Conservation (phyloP, 2,797 vertebrate species). For the Oryzias dopingdopingensis region DNA sequence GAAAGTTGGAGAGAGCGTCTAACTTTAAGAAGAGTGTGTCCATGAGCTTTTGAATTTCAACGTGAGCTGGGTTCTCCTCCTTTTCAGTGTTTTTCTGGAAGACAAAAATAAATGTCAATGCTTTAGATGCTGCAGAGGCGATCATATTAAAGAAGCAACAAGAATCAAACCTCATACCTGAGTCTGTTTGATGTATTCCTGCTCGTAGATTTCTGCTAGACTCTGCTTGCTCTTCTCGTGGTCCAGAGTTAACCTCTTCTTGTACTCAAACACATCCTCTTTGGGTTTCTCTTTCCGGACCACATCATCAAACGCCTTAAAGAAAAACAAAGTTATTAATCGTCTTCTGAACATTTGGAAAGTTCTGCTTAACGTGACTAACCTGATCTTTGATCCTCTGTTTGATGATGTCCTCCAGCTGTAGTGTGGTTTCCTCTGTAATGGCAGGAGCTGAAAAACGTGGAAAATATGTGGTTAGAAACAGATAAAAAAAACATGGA, state of each 20-base stretch:
- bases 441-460: slow-evolving; percentile 83
- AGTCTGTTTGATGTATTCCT: slow-evolving; percentile 90
- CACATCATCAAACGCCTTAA: slow-evolving; percentile 93
- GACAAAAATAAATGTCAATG: neutral
- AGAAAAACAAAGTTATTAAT: neutral
- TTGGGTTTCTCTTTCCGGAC: slow-evolving; percentile 94
- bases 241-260: slow-evolving; percentile 91
- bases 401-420: slow-evolving; percentile 95
- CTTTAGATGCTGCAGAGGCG: neutral
- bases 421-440: slow-evolving; percentile 93
- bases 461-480: slow-evolving; percentile 1
- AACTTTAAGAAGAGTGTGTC: slow-evolving; percentile 91
- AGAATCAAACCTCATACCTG: slow-evolving; percentile 77
- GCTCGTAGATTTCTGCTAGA: slow-evolving; percentile 94
- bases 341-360: neutral
- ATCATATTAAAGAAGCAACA: neutral
- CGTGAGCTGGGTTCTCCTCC: slow-evolving; percentile 89
- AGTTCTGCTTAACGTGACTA: neutral
- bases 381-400: slow-evolving; percentile 97
- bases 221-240: slow-evolving; percentile 98
- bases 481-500: no score
- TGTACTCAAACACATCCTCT: slow-evolving; percentile 91
- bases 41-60: slow-evolving; percentile 94
- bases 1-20: slow-evolving; percentile 97
- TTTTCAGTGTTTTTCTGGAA: slow-evolving; percentile 85